A percentile compares a stretch with the other conserved stretches of the same genome.
These are phyloP conservation scores for Samia ricini DNA, from an alignment of 1,140 invertebrate species.

Conservation along the genomic window DNA sequence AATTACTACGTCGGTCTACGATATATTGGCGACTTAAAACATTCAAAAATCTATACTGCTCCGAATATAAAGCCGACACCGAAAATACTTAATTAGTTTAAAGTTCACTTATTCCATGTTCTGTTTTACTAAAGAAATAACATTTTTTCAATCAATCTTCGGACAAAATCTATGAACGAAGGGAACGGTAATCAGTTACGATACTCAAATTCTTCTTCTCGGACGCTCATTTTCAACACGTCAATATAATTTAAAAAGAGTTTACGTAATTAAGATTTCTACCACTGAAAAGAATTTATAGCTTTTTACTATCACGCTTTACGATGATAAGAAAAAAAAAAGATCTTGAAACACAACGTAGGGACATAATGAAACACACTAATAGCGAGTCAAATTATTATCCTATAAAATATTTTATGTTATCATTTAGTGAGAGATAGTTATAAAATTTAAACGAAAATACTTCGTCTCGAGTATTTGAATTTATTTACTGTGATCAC, in stretches of 20 bases:
- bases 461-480: too few relatives aligned
- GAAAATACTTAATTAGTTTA: too few relatives aligned
- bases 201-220: background rate
- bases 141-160: too few relatives aligned
- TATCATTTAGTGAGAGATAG: too few relatives aligned
- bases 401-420: background rate
- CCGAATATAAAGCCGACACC: too few relatives aligned
- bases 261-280: background rate
- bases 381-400: background rate
- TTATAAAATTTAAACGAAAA: too few relatives aligned
- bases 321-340: background rate
- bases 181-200: background rate
- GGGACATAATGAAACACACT: background rate
- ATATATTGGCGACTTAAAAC: background rate
- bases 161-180: too few relatives aligned
- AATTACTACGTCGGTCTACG: background rate
- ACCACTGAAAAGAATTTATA: background rate
- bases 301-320: background rate
- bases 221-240: background rate
- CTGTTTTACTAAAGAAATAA: too few relatives aligned
- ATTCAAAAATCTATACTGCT: background rate
- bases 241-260: background rate
- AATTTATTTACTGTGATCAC: too few relatives aligned
- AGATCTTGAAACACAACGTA: background rate
- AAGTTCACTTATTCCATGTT: too few relatives aligned